Base-by-base conservation (phyloP, 2,797 vertebrate species). In the Sciurus carolinensis region DNA sequence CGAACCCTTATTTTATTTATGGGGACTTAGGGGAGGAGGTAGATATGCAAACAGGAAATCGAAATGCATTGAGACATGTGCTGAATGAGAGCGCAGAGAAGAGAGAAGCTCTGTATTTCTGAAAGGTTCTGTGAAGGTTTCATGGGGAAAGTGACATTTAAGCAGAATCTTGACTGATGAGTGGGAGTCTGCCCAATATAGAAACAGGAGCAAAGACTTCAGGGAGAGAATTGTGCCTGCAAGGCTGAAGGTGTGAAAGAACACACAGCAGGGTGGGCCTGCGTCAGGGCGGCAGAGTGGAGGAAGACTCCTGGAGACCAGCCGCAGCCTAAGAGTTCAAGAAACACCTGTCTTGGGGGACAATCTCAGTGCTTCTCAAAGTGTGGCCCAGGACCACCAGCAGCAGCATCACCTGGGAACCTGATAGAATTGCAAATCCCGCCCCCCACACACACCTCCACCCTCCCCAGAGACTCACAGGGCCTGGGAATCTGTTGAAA, bases 81-180 rank as follows among this genome's bases (percentile, higher is more conserved):
- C 73, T 64, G 92, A 87, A 79, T 90, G 13, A 8, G 52, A 92
- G 42, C 28, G 12, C 44, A 72, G 73, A 76, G 11, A 81, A 20
- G n/a, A 92, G 62, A 69, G 75, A 71, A 75, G 57, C 20, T 39
- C 62, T 39, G 8, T 28, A 3, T 82, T 92, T 47, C 72, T 69
- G 71, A 87, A 91, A 87, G 26, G 33, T 73, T 96, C 90, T 76
- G 22, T 64, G 54, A 90, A 33, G n/a, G 44, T 57, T 88, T 93
- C 26, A 1, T 72, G 71, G 87, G 95, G 77, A 95, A 91, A 96
- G 64, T 96, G 95, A 94, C 87, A 91, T 94, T 95, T 85, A 85
- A 82, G 72, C 42, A 75, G 75, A 92, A 73, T 64, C 57, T 42
- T 92, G 82, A 73, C 95, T 92, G 81, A 82, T 87, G 91, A 93